Conservation (phyloP, 1,140 invertebrate species). For the Akabosia matsudoensis region DNA sequence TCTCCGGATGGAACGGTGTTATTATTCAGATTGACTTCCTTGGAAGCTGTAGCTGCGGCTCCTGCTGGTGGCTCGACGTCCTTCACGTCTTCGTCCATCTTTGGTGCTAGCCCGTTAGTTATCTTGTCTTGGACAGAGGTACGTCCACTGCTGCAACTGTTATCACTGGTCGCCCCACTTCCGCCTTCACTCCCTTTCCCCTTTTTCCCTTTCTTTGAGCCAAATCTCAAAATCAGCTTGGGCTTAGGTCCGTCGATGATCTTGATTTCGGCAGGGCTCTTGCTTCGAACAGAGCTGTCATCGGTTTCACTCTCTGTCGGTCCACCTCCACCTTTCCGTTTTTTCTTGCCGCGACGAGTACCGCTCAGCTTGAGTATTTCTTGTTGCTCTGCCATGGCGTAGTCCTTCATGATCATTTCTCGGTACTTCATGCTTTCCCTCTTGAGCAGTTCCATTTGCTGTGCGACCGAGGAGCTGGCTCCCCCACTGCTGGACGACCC, state of each 20-base stretch:
- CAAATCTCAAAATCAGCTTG: conserved; percentile 66
- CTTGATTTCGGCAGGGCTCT: conserved; percentile 46
- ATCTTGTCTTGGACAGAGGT: background rate
- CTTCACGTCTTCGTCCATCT: background rate
- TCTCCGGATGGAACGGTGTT: too few species aligned
- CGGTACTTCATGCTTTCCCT: conserved; percentile 83
- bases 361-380: conserved; percentile 50
- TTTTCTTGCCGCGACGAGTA: conserved; percentile 55
- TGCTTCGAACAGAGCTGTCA: conserved; percentile 24
- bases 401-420: conserved; percentile 75
- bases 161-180: conserved; percentile 22
- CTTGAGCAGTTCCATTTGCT: conserved; percentile 70
- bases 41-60: background rate
- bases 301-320: conserved; percentile 56
- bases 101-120: background rate
- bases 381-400: conserved; percentile 65
- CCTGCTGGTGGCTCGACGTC: background rate
- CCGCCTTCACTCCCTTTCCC: conserved; percentile 29
- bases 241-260: conserved; percentile 55
- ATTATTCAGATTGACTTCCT: too few species aligned
- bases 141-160: background rate
- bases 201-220: conserved; percentile 37
- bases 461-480: conserved; percentile 45
- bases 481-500: background rate
- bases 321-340: conserved; percentile 53